Conservation (phyloP, 2,113 vertebrate genomes). For the Puma concolor region DNA sequence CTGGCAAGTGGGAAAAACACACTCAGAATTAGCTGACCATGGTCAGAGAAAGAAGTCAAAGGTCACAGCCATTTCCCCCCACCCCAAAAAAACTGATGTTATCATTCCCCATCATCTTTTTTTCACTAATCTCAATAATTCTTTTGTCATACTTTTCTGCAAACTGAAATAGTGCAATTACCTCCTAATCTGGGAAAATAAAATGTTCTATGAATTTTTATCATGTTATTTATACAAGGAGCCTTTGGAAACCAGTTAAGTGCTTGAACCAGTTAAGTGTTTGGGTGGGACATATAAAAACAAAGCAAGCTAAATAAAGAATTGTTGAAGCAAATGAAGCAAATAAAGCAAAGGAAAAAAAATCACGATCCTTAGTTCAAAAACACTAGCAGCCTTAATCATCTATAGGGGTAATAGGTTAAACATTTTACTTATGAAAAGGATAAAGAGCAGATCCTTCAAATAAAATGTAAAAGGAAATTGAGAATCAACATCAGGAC, state of each 20-base stretch:
- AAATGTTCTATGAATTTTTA: slow-evolving; percentile 50
- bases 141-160: background rate
- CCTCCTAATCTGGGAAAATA: slow-evolving; percentile 36
- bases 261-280: slow-evolving; percentile 26
- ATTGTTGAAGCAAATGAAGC: background rate
- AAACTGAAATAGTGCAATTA: slow-evolving; percentile 49
- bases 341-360: background rate
- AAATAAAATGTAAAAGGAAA: background rate
- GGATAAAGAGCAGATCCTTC: background rate
- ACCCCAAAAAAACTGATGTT: background rate
- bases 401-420: background rate
- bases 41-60: background rate
- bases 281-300: slow-evolving; percentile 60
- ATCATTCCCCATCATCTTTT: background rate
- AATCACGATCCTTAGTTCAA: background rate
- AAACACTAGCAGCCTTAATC: background rate
- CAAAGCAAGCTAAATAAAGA: slow-evolving; percentile 58
- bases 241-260: slow-evolving; percentile 43
- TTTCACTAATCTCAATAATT: slow-evolving; percentile 50
- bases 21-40: background rate
- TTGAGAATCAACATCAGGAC: background rate
- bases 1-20: background rate
- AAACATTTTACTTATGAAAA: slow-evolving; percentile 26
- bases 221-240: slow-evolving; percentile 53
- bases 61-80: accelerated